Conservation (phyloP, 1,140 invertebrate genomes). For the Ips nitidus region DNA sequence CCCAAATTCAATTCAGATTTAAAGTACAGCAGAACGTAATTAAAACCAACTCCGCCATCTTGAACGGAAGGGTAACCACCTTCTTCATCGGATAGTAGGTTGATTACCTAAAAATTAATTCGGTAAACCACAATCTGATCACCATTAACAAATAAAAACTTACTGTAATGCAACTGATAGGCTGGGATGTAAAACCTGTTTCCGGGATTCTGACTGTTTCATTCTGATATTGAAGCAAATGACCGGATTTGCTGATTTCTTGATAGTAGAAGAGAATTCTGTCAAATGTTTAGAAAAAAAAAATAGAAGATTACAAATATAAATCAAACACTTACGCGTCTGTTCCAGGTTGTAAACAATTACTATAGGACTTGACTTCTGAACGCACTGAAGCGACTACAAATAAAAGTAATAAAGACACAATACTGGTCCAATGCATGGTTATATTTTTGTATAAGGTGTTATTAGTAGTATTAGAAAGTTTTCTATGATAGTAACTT, state of each 20-base stretch:
- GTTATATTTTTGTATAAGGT: no score
- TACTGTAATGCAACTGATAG: conserved; percentile 13
- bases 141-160: neutral
- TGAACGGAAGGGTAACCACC: conserved; percentile 4
- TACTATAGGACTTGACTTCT: no score
- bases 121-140: no score
- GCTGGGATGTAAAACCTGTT: neutral
- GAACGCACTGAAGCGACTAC: no score
- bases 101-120: neutral
- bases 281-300: no score
- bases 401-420: no score
- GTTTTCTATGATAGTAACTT: no score
- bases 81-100: neutral
- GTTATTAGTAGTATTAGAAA: no score
- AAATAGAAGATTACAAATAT: no score
- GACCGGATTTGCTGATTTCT: conserved; percentile 7
- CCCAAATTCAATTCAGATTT: conserved; percentile 7
- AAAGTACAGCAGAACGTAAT: neutral
- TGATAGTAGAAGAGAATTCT: neutral
- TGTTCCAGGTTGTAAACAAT: no score
- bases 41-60: conserved; percentile 9
- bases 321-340: no score
- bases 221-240: neutral
- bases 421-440: no score
- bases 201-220: conserved; percentile 2